These are phyloP conservation scores for Mesitornis unicolor DNA, from an alignment of 2,113 vertebrate genomes.

Conservation along the genomic window DNA sequence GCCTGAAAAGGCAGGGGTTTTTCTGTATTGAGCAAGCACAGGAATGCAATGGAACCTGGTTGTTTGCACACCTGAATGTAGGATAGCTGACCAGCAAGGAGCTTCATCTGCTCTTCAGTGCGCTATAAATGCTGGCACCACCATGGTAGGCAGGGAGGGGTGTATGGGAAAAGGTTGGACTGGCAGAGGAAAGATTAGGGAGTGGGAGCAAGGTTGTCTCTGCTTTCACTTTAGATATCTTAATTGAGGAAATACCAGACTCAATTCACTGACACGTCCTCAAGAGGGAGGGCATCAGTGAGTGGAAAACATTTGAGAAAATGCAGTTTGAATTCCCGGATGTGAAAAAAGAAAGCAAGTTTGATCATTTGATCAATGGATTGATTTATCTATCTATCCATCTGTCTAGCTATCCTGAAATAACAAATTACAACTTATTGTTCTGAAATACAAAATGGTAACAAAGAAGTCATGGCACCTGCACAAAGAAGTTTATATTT, in stretches of 20 bases:
- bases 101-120: background rate
- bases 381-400: rapidly evolving
- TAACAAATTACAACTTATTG: background rate
- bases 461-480: background rate
- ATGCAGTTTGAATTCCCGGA: background rate
- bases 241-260: slow-evolving; percentile 47
- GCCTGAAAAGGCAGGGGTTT: background rate
- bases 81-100: background rate
- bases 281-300: background rate
- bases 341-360: background rate
- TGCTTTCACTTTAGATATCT: slow-evolving; percentile 50
- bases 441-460: background rate
- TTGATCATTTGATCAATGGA: background rate
- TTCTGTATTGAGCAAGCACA: background rate
- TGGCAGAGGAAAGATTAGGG: background rate
- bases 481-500: background rate
- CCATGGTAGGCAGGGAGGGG: background rate
- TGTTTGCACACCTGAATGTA: background rate
- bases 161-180: background rate
- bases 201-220: slow-evolving; percentile 17
- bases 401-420: background rate
- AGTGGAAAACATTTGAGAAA: slow-evolving; percentile 11
- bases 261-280: slow-evolving; percentile 11
- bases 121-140: background rate
- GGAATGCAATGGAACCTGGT: background rate